These are phyloP conservation scores for Myiotriccus ornatus DNA, from an alignment of 2,797 vertebrate genomes.

Conservation along the genomic window DNA sequence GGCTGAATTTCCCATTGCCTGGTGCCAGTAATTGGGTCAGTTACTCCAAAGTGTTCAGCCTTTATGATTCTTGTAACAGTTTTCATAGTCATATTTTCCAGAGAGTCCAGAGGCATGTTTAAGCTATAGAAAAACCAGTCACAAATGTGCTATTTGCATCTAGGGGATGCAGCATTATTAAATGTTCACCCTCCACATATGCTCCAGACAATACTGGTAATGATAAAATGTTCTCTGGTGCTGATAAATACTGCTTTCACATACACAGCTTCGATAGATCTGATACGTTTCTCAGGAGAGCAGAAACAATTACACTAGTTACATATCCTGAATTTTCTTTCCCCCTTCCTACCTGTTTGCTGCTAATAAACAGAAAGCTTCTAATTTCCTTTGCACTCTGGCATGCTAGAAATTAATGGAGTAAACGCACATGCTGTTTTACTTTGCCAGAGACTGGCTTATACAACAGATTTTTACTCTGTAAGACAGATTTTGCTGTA, in stretches of 20 bases:
- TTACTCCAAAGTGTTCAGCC: neutral
- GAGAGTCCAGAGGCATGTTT: neutral
- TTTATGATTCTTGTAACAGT: neutral
- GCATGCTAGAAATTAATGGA: slow-evolving; percentile 31
- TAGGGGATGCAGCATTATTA: neutral
- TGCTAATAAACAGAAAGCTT: neutral
- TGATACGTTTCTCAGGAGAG: neutral
- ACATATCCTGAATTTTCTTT: neutral
- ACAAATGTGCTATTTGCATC: neutral
- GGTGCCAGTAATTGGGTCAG: neutral
- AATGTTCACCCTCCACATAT: neutral
- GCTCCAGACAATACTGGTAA: neutral
- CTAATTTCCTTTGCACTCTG: neutral
- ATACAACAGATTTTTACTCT: slow-evolving; percentile 67
- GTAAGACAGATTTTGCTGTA: slow-evolving; percentile 68
- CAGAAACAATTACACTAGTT: neutral
- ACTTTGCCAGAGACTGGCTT: slow-evolving; percentile 50
- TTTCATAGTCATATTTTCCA: neutral
- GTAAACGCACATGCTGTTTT: slow-evolving; percentile 20
- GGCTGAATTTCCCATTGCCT: neutral
- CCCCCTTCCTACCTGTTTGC: neutral
- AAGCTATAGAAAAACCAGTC: neutral
- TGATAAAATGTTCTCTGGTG: neutral
- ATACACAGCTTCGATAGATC: neutral
- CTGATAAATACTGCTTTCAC: neutral